Percentiles rank a stretch among this genome's conserved stretches.
Conservation (phyloP, 2,113 vertebrate species). For the Recurvirostra avosetta region DNA sequence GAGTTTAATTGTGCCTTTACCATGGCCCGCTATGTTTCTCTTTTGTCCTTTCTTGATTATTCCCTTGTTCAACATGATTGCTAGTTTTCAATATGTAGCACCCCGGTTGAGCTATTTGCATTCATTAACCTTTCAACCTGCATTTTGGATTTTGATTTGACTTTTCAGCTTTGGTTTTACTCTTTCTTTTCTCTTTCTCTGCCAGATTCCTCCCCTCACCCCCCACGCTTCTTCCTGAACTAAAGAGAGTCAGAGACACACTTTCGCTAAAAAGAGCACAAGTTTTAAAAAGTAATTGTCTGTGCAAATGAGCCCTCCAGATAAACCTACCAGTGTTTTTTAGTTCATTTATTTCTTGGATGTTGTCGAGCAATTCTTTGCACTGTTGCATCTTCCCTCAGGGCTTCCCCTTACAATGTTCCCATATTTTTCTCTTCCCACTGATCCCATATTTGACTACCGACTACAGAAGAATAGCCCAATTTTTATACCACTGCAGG, state of each 20-base stretch:
- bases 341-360: background rate
- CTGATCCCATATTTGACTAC: background rate
- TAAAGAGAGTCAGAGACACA: background rate
- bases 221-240: background rate
- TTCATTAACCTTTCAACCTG: constrained; percentile 31
- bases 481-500: background rate
- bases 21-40: background rate
- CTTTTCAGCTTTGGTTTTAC: background rate
- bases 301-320: background rate
- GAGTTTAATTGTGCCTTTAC: background rate
- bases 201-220: background rate
- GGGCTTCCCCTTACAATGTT: background rate
- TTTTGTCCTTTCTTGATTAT: constrained; percentile 3
- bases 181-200: background rate
- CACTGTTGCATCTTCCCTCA: background rate
- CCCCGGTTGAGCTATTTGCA: background rate
- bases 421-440: background rate
- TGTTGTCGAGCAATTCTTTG: background rate
- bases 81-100: constrained; percentile 5
- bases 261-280: background rate
- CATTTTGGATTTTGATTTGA: background rate
- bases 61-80: constrained; percentile 8
- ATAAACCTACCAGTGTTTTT: background rate
- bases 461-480: background rate
- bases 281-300: background rate